Evolutionary conservation across 1,140 invertebrate genomes (phyloP), one percentile per base, ranked within the genome.

Genomic region (Calliphora vicina): DNA sequence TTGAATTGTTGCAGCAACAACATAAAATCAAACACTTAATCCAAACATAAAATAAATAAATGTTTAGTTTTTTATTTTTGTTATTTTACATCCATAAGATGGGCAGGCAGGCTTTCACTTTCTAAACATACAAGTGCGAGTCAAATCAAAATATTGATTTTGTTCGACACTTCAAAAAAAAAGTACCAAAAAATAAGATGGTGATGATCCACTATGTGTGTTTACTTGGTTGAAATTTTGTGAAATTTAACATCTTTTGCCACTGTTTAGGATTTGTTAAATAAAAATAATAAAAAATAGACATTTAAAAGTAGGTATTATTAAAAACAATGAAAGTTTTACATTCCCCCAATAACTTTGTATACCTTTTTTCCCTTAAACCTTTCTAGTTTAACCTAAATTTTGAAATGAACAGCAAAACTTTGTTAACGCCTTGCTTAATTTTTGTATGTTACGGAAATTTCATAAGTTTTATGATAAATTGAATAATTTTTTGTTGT

Each of bases 341-440:
- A n/a, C n/a, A n/a, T n/a, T n/a, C n/a, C n/a, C n/a, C n/a, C n/a
- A n/a, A n/a, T 23, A 67, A 67, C 5, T 67, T 10, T 20, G n/a
- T 61, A 15, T 61, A 61, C 10, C 1, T 50, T 15, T 43, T 50
- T 50, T 15, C 17, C 13, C 6, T 67, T 67, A 23, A 67, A 67
- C 61, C 61, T 67, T 67, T 67, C 61, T 17, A 9, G 61, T 25
- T 67, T 67, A 67, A 67, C 61, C 61, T 67, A 67, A 67, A 67
- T 67, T 67, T 61, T 17, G 6, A 35, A 35, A 8, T 67, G 20
- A 67, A 67, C 61, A 67, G 45, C 45, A 20, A 67, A 67, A 20
- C 20, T 67, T 67, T 67, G 61, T 67, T 67, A 67, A 67, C 61
- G 20, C 61, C 61, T 67, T 67, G 20, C 20, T 67, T 67, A 23